phyloP scores from a whole-genome alignment of 1,140 invertebrate genomes.

The Pogonus chalceus region DNA sequence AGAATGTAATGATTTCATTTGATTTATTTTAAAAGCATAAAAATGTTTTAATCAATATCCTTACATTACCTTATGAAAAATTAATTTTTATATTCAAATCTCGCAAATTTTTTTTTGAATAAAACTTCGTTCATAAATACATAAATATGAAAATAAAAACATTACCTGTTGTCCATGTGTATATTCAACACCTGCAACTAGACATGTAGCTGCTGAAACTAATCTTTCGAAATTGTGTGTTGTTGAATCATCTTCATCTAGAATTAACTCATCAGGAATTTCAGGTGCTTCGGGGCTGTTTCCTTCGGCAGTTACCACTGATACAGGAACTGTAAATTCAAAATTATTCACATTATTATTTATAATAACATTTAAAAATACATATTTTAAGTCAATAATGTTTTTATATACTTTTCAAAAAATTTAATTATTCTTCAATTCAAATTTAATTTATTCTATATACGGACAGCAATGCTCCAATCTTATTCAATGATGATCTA shows the following conservation, averaged over 20 bases:
- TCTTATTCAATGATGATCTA: too few species aligned
- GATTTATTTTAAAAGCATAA: not conserved
- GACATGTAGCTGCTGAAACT: conserved; percentile 33
- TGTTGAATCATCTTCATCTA: conserved; percentile 27
- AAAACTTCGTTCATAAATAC: not conserved
- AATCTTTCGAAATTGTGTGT: conserved; percentile 30
- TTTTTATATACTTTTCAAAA: too few species aligned
- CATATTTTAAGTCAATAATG: too few species aligned
- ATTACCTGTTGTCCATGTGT: conserved; percentile 35
- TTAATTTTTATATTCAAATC: not conserved
- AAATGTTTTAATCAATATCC: not conserved
- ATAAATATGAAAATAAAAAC: not conserved
- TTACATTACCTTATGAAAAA: not conserved
- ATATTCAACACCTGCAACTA: conserved; percentile 33
- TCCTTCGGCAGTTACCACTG: not conserved
- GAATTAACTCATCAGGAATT: not conserved
- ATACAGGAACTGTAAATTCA: conserved; percentile 1
- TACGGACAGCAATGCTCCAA: too few species aligned
- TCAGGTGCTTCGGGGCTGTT: not conserved
- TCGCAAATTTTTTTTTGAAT: not conserved
- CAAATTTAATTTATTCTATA: too few species aligned
- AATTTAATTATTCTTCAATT: too few species aligned
- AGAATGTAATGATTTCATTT: too few species aligned
- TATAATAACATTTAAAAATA: too few species aligned
- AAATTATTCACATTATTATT: too few species aligned